Evolutionary conservation across 23 tunicate species (phyloP).

Genomic region (Clavelina lepadiformis): DNA sequence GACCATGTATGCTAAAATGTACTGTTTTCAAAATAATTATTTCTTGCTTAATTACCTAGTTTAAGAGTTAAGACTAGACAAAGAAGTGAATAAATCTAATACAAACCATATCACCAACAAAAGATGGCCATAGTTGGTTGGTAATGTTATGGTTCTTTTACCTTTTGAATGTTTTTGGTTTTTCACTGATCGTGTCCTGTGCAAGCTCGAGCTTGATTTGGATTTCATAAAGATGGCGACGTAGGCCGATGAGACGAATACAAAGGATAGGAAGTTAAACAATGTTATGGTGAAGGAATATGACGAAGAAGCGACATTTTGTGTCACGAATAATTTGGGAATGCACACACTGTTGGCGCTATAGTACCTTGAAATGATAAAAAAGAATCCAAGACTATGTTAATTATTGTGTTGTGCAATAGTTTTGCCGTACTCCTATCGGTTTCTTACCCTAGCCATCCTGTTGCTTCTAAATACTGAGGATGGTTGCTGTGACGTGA

Average conservation of each 20-base stretch:
- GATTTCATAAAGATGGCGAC: conserved; percentile 6
- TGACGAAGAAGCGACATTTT: conserved; percentile 15
- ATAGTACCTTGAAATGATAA: conserved; percentile 23
- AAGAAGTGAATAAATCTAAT: no score
- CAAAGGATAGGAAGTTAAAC: conserved; percentile 16
- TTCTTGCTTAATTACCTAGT: no score
- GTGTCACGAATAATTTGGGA: conserved; percentile 33
- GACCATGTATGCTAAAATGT: no score
- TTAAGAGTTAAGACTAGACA: no score
- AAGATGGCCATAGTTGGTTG: no score
- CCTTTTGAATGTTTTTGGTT: conserved; percentile 5
- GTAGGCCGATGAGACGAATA: conserved; percentile 9
- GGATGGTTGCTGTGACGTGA: conserved; percentile 17
- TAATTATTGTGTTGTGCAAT: background rate
- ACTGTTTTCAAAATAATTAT: no score
- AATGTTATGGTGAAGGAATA: conserved; percentile 7
- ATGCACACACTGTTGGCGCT: conserved; percentile 40
- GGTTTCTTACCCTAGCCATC: conserved; percentile 30
- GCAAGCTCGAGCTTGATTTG: background rate
- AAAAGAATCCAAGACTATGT: no score
- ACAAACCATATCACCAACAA: no score
- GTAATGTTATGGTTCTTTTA: no score
- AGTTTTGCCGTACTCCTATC: no score
- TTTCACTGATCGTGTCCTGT: conserved; percentile 1
- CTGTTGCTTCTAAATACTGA: conserved; percentile 7